Evolutionary conservation across 2,113 vertebrate genomes (phyloP).

Genomic region (Talpa occidentalis): DNA sequence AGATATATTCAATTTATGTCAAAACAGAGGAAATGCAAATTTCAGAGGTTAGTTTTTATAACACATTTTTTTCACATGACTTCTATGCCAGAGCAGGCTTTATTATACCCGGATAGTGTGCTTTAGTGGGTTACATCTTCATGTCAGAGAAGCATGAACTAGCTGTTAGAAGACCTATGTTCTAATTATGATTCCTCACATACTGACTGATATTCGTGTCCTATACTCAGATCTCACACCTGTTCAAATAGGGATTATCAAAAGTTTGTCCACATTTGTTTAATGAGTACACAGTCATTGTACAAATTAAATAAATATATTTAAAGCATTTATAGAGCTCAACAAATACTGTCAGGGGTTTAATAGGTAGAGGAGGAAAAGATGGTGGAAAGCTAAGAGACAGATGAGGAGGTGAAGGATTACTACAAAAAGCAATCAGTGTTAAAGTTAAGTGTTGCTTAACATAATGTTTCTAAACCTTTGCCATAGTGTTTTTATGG

Average conservation of each 20-base stretch:
- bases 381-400: neutral
- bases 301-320: neutral
- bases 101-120: neutral
- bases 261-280: neutral
- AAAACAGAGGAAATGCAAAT: neutral
- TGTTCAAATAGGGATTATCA: neutral
- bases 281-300: neutral
- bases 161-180: neutral
- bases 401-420: neutral
- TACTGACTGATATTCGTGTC: neutral
- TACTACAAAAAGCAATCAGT: neutral
- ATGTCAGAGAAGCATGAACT: neutral
- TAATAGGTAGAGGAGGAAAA: neutral
- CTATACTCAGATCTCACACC: neutral
- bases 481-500: neutral
- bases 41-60: neutral
- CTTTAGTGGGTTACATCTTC: neutral
- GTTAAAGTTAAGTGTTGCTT: neutral
- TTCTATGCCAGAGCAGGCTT: neutral
- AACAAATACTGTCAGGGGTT: neutral
- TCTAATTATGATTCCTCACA: neutral
- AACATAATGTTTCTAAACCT: neutral
- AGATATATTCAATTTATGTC: neutral
- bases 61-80: neutral
- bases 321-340: neutral